phyloP scores from a whole-genome alignment of 2,797 vertebrate species.

The Limnodromus scolopaceus region DNA sequence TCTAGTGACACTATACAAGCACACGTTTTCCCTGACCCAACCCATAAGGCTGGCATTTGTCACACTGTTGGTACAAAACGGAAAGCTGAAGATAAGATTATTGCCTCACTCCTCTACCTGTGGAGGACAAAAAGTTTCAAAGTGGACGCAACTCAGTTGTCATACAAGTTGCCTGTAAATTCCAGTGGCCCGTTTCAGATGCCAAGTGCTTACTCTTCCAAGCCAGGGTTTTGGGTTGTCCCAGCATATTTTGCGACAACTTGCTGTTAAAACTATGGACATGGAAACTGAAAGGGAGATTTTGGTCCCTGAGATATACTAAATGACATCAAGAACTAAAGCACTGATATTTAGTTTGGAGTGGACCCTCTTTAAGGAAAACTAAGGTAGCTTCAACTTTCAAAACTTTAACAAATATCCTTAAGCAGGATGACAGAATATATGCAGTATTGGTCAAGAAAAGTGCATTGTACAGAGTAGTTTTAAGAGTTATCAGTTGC shows the following conservation, averaged over 20 bases:
- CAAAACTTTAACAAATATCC: neutral
- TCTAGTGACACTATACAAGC: neutral
- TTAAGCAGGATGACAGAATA: neutral
- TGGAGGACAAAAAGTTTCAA: neutral
- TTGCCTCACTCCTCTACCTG: neutral
- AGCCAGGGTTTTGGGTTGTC: neutral
- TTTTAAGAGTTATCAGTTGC: neutral
- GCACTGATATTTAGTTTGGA: neutral
- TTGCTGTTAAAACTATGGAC: neutral
- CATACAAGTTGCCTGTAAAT: neutral
- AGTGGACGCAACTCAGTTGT: neutral
- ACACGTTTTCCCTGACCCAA: neutral
- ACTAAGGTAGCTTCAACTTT: neutral
- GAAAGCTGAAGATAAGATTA: neutral
- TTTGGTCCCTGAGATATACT: conserved; percentile 47
- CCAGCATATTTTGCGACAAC: neutral
- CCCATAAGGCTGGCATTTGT: neutral
- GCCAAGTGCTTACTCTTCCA: neutral
- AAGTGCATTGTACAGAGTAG: neutral
- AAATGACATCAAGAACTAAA: conserved; percentile 32
- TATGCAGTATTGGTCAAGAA: neutral
- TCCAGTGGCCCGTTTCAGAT: neutral
- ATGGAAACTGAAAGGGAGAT: neutral
- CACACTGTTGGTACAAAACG: neutral
- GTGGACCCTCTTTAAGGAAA: conserved; percentile 22